Conservation (phyloP, 1,140 invertebrate species). For the Pissodes strobi region DNA sequence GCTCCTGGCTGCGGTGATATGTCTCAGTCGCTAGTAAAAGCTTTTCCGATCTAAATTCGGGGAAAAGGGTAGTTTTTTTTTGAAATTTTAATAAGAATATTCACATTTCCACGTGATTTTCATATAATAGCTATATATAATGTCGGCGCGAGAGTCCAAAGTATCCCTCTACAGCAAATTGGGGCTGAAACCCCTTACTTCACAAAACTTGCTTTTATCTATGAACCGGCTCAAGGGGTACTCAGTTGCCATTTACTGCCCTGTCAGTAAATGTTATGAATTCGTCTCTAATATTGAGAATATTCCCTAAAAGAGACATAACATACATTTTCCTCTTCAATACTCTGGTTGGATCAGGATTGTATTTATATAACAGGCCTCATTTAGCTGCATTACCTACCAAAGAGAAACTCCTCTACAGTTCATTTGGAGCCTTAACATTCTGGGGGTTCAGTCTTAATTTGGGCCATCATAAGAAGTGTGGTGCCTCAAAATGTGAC, state of each 20-base stretch:
- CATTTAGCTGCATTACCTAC: conserved; percentile 59
- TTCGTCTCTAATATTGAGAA: conserved; percentile 63
- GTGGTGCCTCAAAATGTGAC: conserved; percentile 66
- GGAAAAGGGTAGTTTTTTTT: too few species aligned
- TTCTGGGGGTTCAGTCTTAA: conserved; percentile 73
- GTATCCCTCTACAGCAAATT: conserved; percentile 54
- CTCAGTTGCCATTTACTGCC: conserved; percentile 63
- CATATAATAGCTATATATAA: conserved; percentile 4
- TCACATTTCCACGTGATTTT: conserved; percentile 34
- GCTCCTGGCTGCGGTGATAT: too few species aligned
- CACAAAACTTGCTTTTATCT: conserved; percentile 66
- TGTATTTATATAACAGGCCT: conserved; percentile 68
- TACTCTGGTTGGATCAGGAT: conserved; percentile 63
- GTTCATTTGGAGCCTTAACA: conserved; percentile 66
- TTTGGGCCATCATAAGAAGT: conserved; percentile 72
- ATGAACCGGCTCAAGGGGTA: conserved; percentile 65
- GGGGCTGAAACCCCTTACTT: conserved; percentile 63
- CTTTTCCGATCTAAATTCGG: too few species aligned
- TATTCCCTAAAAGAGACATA: conserved; percentile 63
- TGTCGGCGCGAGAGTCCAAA: conserved; percentile 25
- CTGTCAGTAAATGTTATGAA: conserved; percentile 72
- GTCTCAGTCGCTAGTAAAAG: too few species aligned
- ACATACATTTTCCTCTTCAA: conserved; percentile 64
- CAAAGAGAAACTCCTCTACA: conserved; percentile 59
- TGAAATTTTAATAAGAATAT: too few species aligned